Evolutionary conservation across 1,140 invertebrate species (phyloP).

Genomic region (Oreohelix idahoensis): DNA sequence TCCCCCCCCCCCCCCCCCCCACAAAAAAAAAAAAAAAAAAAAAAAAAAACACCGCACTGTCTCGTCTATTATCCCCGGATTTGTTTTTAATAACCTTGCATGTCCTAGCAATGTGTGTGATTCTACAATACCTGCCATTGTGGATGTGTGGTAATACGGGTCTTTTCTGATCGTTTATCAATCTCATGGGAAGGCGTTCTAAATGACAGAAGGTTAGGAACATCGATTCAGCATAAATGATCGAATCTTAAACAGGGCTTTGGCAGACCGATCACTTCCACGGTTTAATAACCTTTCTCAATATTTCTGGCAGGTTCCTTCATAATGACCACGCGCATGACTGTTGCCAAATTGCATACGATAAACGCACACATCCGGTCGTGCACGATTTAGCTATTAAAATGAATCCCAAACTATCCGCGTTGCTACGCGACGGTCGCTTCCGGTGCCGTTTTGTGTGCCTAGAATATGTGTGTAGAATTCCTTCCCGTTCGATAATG

Average conservation of each 20-base stretch:
- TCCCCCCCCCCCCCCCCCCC: no score
- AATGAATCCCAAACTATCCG: conserved; percentile 9
- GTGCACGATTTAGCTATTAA: conserved; percentile 6
- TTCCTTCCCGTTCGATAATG: background rate
- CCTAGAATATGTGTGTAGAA: background rate
- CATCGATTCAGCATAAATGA: conserved; percentile 3
- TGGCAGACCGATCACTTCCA: background rate
- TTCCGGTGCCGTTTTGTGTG: conserved; percentile 5
- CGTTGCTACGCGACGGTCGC: conserved; percentile 11
- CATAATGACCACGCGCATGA: background rate
- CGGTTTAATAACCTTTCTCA: conserved; percentile 3
- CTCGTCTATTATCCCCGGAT: no score
- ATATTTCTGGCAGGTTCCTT: background rate
- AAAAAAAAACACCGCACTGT: no score
- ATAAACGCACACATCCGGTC: conserved; percentile 11
- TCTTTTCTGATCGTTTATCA: background rate
- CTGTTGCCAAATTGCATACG: conserved; percentile 5
- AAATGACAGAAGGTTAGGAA: background rate
- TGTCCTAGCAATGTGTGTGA: no score
- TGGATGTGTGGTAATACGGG: no score
- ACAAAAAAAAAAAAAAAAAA: no score
- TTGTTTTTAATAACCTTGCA: no score
- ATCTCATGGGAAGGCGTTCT: background rate
- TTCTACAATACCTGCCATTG: no score
- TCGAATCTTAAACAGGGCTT: background rate